Evolutionary conservation across 2,113 vertebrate genomes (phyloP).

Genomic region (Neoarius graeffei): DNA sequence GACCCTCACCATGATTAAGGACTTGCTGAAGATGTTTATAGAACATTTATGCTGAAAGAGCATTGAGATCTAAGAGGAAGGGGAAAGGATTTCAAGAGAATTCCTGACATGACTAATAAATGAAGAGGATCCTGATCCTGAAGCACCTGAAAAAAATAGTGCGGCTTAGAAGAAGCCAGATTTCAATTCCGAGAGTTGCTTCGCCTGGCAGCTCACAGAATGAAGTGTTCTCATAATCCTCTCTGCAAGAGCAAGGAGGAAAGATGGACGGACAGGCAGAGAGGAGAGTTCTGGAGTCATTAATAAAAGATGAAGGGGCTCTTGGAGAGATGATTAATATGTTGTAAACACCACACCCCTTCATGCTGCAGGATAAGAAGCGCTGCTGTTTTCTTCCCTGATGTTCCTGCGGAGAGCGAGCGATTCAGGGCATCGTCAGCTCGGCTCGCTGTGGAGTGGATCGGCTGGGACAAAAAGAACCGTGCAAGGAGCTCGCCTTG

Average conservation of each 20-base stretch:
- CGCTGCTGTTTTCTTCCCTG: neutral
- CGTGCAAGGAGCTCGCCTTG: slow-evolving; percentile 6
- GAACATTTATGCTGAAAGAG: neutral
- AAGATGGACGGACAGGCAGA: neutral
- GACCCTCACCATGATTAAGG: neutral
- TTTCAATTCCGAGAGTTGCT: neutral
- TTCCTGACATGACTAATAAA: neutral
- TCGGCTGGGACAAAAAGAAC: neutral
- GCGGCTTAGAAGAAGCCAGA: neutral
- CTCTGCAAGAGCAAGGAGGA: neutral
- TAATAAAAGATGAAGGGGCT: neutral
- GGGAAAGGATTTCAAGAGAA: neutral
- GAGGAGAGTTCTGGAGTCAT: neutral
- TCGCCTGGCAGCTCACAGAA: slow-evolving; percentile 1
- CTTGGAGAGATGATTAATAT: slow-evolving; percentile 3
- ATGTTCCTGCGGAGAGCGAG: neutral
- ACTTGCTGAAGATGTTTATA: neutral
- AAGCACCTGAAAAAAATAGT: neutral
- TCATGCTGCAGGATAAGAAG: neutral
- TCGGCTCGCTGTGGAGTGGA: neutral
- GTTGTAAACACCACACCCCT: neutral
- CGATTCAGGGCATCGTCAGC: neutral
- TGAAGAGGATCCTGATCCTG: neutral
- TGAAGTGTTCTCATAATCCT: slow-evolving; percentile 16
- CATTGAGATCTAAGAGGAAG: neutral